Conservation (phyloP, 2,888 invertebrate genomes). For the Metacarcinus magister region DNA sequence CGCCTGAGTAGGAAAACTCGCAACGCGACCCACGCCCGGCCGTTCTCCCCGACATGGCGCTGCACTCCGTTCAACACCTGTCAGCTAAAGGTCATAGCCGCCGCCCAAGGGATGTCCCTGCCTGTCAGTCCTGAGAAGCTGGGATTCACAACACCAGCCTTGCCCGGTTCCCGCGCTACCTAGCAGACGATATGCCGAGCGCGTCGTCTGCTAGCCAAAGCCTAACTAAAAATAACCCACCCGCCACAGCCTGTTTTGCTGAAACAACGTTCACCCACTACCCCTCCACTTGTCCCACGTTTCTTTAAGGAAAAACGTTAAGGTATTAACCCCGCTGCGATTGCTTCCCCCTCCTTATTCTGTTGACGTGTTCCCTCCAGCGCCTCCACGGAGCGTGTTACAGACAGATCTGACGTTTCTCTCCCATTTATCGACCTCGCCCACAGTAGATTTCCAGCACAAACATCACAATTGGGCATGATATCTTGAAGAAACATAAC, state of each 20-base stretch:
- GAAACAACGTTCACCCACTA: slow-evolving; percentile 66
- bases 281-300: slow-evolving; percentile 47
- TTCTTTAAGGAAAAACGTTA: background rate
- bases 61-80: background rate
- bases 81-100: background rate
- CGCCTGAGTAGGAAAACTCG: background rate
- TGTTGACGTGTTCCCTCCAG: background rate
- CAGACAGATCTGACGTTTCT: slow-evolving; percentile 71
- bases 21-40: background rate
- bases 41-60: background rate
- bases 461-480: slow-evolving; percentile 52
- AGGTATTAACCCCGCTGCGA: background rate
- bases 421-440: slow-evolving; percentile 74
- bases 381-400: slow-evolving; percentile 60
- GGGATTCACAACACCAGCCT: background rate
- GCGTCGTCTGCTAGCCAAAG: slow-evolving; percentile 77
- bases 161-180: slow-evolving; percentile 71
- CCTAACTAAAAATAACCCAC: slow-evolving; percentile 76
- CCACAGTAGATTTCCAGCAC: slow-evolving; percentile 58
- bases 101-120: background rate
- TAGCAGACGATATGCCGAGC: slow-evolving; percentile 73
- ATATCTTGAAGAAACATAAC: background rate
- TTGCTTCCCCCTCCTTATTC: background rate
- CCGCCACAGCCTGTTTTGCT: slow-evolving; percentile 75
- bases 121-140: background rate